These are phyloP conservation scores for Phrynocephalus vlangalii DNA, from an alignment of 2,797 vertebrate genomes.

Conservation along the genomic window DNA sequence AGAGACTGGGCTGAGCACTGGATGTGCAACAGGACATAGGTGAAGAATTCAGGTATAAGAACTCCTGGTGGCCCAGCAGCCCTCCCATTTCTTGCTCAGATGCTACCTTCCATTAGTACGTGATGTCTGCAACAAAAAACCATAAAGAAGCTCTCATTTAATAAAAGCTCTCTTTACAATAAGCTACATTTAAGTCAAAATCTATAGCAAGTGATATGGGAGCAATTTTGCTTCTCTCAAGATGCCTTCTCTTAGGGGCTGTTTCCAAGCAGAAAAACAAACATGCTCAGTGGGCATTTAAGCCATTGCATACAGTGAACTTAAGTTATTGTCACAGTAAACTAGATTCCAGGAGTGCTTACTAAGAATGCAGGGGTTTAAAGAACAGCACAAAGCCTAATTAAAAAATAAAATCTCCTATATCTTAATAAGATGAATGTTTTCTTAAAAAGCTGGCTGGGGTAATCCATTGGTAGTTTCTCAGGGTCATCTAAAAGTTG, in stretches of 20 bases:
- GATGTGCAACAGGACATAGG: neutral
- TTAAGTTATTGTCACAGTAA: neutral
- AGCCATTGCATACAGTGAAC: neutral
- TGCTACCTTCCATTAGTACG: neutral
- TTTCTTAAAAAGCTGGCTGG: neutral
- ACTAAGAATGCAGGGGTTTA: neutral
- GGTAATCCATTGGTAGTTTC: neutral
- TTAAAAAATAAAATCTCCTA: neutral
- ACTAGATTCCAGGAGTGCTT: neutral
- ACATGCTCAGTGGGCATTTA: slow-evolving; percentile 19
- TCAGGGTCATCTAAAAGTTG: neutral
- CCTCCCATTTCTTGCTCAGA: neutral
- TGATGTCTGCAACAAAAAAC: neutral
- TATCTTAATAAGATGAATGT: neutral
- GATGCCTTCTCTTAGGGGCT: slow-evolving; percentile 12
- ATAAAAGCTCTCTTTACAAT: slow-evolving; percentile 24
- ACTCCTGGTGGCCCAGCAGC: no score
- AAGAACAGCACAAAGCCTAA: neutral
- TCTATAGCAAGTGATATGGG: slow-evolving; percentile 34
- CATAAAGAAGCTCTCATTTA: slow-evolving; percentile 4
- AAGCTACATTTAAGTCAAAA: slow-evolving; percentile 26
- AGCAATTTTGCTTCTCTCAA: slow-evolving; percentile 22
- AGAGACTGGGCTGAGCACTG: neutral
- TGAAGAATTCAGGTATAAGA: neutral
- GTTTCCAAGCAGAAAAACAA: slow-evolving; percentile 8